phyloP scores from a whole-genome alignment of 2,113 vertebrate species.

The Thinocorus orbignyianus region DNA sequence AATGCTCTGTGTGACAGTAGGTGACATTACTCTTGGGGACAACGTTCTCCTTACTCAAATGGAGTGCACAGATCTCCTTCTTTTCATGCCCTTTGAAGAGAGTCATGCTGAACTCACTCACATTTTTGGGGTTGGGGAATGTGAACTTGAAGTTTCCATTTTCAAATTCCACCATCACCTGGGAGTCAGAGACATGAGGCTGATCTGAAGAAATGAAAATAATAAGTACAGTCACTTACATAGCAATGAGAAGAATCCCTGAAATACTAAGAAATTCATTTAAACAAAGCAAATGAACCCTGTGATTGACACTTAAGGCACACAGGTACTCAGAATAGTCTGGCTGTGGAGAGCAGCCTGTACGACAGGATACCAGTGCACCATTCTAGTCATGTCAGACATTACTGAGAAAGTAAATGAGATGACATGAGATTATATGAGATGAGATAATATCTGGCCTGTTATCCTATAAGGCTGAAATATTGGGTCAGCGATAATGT shows the following conservation, averaged over 20 bases:
- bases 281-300: background rate
- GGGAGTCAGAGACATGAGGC: background rate
- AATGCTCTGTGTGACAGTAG: conserved; percentile 54
- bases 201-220: conserved; percentile 60
- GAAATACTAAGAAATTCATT: background rate
- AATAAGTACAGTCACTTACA: background rate
- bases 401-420: background rate
- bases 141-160: conserved; percentile 67
- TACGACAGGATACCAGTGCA: background rate
- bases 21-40: background rate
- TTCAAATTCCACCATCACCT: conserved; percentile 50
- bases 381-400: background rate
- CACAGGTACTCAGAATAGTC: background rate
- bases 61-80: conserved; percentile 65
- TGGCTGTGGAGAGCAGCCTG: background rate
- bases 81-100: conserved; percentile 57
- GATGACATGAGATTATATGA: background rate
- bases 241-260: background rate
- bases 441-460: background rate
- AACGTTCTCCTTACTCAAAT: background rate
- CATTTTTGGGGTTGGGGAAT: conserved; percentile 55
- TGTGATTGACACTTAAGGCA: background rate
- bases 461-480: background rate
- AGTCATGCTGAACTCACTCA: conserved; percentile 73
- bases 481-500: background rate